Conservation (phyloP, 2,113 vertebrate species). For the Heterotis niloticus region DNA sequence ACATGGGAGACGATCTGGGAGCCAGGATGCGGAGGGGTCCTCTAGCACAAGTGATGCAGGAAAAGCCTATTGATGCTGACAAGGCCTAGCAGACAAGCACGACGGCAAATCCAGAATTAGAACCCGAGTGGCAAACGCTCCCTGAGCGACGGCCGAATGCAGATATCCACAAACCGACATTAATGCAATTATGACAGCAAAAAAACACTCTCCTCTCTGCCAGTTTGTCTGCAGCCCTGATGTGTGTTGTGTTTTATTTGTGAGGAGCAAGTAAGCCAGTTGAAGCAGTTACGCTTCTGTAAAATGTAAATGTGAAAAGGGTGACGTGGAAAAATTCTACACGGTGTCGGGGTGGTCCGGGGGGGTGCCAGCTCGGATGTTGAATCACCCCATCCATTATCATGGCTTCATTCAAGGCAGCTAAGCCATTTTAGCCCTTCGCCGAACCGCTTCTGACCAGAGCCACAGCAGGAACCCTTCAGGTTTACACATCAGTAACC, state of each 20-base stretch:
- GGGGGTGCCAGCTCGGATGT: not conserved
- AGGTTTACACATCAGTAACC: no score
- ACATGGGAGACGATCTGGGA: not conserved
- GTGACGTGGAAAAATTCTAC: no score
- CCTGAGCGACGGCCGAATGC: not conserved
- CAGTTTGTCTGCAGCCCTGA: not conserved
- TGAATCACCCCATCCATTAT: not conserved
- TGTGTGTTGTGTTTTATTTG: not conserved
- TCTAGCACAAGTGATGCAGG: not conserved
- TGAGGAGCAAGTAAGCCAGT: not conserved
- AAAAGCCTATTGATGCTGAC: conserved; percentile 16
- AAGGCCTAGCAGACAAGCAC: not conserved
- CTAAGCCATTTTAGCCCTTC: no score
- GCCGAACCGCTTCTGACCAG: no score
- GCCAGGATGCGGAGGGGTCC: not conserved
- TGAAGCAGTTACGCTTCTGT: not conserved
- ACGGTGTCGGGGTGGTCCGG: no score
- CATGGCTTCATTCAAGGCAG: no score
- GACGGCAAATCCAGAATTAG: not conserved
- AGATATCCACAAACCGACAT: not conserved
- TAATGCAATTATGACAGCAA: conserved; percentile 5
- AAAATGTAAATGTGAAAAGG: not conserved
- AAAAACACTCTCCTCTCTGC: not conserved
- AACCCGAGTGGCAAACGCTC: not conserved
- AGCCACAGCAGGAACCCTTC: no score